Base-by-base conservation (phyloP, 2,888 invertebrate genomes). In the Pristionchus maxplancki region DNA sequence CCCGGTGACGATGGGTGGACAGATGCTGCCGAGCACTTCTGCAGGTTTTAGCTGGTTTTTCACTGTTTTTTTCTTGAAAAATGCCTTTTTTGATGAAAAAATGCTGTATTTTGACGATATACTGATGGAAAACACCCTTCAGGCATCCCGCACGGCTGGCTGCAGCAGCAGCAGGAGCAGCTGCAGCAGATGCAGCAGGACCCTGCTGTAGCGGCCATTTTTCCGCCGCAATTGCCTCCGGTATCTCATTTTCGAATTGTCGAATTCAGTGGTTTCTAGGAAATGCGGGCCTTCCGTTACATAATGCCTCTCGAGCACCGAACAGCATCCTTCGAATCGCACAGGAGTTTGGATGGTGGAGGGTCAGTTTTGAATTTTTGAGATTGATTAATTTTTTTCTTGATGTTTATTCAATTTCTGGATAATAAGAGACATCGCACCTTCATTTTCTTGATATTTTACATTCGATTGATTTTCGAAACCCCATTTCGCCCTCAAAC, bases 261-360 rank as follows among this genome's bases (percentile, higher is more conserved):
- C 44, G 11, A 44, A n/a, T n/a, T n/a, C n/a, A n/a, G n/a, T n/a
- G n/a, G n/a, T 40, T 28, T 78, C 8, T 20, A 78, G 78, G 78
- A 78, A n/a, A 44, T 78, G 44, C 78, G 78, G 3, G 78, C 78
- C 28, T 78, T 78, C 15, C 44, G 78, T 0, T n/a, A 78, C 78
- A 78, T 78, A 8, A 78, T 78, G 78, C 78, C 78, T 2, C 78
- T 78, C 44, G 78, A 78, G 78, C 78, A 78, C 28, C 78, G 78
- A 17, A 40, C 40, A 28, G 78, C 78, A 0, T 78, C 78, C 2
- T 78, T 78, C 48, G 78, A 78, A 17, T 78, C 78, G 28, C 78
- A 78, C 11, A 24, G 78, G 28, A 78, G 78, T 20, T 4, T 78
- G n/a, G 40, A 44, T 78, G 78, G 71, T 28, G 71, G 71, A 74